Base-by-base conservation (phyloP, 2,888 invertebrate species). In the Parelbella ahira region DNA sequence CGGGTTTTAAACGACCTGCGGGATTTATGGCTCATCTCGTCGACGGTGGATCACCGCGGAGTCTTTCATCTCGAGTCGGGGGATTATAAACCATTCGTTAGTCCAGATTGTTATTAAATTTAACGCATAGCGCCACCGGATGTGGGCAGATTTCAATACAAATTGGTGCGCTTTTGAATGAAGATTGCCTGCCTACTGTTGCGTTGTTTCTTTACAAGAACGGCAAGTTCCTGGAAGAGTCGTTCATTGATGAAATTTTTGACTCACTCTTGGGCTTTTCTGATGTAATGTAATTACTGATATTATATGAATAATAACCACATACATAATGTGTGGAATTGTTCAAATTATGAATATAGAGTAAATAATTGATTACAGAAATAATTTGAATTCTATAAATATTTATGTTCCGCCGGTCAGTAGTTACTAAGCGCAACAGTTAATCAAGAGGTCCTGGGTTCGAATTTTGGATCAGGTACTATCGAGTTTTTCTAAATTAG, bases 51-150 rank as follows among this genome's bases (percentile, higher is more conserved):
- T 55, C 51, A 56, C 49, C 54, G 60, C 63, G 58, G 61, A 52
- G 21, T 53, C 58, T 63, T 65, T 74, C 58, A 57, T 68, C 62
- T 60, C 49, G 47, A 52, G 58, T 60, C 54, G 48, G 50, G 45
- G 62, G 57, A 65, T 72, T 68, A 66, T 67, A 68, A 68, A 60
- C 60, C 59, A 59, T 66, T 73, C 70, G 68, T 74, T 72, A 72
- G 60, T 53, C 49, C 50, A 49, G 53, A 54, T 53, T 53, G 52
- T 59, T 58, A 55, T 61, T 60, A 62, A 50, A 47, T 49, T 45
- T 37, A 49, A 32, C 45, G 49, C 44, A 45, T 58, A 70, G 72
- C 80, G 77, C 77, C 79, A 76, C 77, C 78, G 80, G 80, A 80
- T 68, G 68, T 67, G 59, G 70, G 68, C 53, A 66, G 65, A 62